Percentiles rank a stretch among this genome's conserved stretches.
phyloP scores from a whole-genome alignment of 2,113 vertebrate species.

The Tenrec ecaudatus region DNA sequence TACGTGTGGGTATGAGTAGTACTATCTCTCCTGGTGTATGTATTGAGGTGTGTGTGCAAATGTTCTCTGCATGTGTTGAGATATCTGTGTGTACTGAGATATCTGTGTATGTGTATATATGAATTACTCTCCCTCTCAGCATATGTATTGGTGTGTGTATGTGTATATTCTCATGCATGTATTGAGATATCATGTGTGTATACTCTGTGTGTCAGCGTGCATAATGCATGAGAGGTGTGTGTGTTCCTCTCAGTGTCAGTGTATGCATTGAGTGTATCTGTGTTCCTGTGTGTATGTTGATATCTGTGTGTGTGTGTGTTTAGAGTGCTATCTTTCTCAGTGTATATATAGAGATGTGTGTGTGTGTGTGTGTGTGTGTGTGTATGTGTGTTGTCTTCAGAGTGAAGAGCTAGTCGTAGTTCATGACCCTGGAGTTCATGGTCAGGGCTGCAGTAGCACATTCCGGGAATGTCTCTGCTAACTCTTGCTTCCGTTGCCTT shows the following conservation, averaged over 20 bases:
- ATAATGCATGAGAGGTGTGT: too few species aligned
- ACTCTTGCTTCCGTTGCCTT: slow-evolving; percentile 60
- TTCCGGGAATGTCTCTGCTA: slow-evolving; percentile 71
- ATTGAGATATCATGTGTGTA: neutral
- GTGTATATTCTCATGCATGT: neutral
- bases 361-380: neutral
- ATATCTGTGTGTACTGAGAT: neutral
- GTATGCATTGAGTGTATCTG: too few species aligned
- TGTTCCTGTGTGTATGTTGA: neutral
- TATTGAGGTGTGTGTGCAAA: neutral
- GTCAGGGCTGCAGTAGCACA: slow-evolving; percentile 40
- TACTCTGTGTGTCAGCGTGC: neutral
- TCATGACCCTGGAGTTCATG: slow-evolving; percentile 46
- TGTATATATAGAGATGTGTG: neutral
- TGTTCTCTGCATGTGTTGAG: neutral
- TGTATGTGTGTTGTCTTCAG: neutral
- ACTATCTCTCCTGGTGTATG: too few species aligned
- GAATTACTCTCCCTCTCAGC: too few species aligned
- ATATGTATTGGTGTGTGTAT: neutral
- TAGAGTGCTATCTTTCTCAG: neutral
- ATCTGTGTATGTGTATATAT: neutral
- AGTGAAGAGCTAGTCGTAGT: slow-evolving; percentile 45
- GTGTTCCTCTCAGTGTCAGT: too few species aligned
- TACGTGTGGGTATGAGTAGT: neutral
- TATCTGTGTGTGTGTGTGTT: too few species aligned